Conservation (phyloP, 2,113 vertebrate species). For the Dipodomys spectabilis region DNA sequence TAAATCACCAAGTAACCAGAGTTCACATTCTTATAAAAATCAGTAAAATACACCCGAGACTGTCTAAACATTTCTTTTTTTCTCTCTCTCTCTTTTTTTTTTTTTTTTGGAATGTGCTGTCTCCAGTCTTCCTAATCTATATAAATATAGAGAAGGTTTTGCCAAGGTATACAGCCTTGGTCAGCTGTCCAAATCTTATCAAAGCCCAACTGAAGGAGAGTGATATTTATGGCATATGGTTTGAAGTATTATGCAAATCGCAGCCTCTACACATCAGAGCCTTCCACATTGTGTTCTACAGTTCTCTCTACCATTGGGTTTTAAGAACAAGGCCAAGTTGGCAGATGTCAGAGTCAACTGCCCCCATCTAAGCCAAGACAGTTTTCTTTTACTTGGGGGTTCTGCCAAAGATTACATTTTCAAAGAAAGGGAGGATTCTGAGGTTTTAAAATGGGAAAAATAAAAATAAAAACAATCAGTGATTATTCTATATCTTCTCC, state of each 20-base stretch:
- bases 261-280: not conserved
- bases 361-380: conserved; percentile 3
- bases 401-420: conserved; percentile 29
- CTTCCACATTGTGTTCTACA: not conserved
- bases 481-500: conserved; percentile 16
- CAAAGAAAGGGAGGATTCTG: conserved; percentile 4
- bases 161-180: conserved; percentile 45
- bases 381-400: not conserved
- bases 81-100: not conserved
- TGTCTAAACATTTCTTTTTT: conserved; percentile 37
- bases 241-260: not conserved
- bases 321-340: not conserved
- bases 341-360: not conserved
- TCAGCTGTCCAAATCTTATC: conserved; percentile 42
- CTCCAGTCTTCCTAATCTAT: conserved; percentile 47
- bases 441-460: not conserved
- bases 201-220: conserved; percentile 34
- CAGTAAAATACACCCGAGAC: conserved; percentile 46
- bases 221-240: not conserved
- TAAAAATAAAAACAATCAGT: not conserved
- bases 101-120: conserved; percentile 16
- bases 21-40: conserved; percentile 53
- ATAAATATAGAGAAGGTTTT: not conserved
- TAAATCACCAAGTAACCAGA: conserved; percentile 66
- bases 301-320: not conserved